Base-by-base conservation (phyloP, 2,888 invertebrate species). In the Tetranychus piercei region DNA sequence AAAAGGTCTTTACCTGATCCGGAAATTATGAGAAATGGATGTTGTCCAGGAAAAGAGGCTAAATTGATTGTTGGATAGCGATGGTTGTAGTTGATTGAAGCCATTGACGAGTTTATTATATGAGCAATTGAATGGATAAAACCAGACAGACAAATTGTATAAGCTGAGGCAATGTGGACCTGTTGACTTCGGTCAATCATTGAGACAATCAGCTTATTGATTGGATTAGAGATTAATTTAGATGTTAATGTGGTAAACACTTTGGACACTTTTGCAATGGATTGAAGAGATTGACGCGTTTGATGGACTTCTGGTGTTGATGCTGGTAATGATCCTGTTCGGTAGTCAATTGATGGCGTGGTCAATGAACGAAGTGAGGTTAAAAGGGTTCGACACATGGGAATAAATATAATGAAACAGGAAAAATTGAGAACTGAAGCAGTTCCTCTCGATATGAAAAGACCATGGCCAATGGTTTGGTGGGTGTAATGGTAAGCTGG, bases 371-470 rank as follows among this genome's bases (percentile, higher is more conserved):
- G 9, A 11, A 69, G 69, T 9, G 22, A 20, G 69, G 69, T 23
- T n/a, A 69, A 23, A 11, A 69, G 34, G 11, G 69, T 69, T n/a
- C 69, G 22, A 23, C 69, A 69, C 69, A 69, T 69, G 9, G 69
- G 69, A 20, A 69, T 69, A 23, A 69, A 69, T 69, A 69, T 69
- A 20, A 69, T 69, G n/a, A 69, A 69, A 11, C 15, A 69, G 11
- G 69, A 20, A 69, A 69, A 69, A 23, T 69, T 69, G 11, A 69
- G 69, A 11, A 69, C 69, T 20, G 69, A 69, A 23, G 69, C 69
- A 11, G 69, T 69, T 69, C 69, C 69, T 69, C 69, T 69, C 6
- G 69, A 69, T 9, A 69, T 20, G 34, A 20, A 69, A 9, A 69
- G n/a, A 8, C 69, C 69, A 69, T 20, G 22, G 69, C 69, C 69